Base-by-base conservation (phyloP, 2,888 invertebrate genomes). In the Macrophya annulata region DNA sequence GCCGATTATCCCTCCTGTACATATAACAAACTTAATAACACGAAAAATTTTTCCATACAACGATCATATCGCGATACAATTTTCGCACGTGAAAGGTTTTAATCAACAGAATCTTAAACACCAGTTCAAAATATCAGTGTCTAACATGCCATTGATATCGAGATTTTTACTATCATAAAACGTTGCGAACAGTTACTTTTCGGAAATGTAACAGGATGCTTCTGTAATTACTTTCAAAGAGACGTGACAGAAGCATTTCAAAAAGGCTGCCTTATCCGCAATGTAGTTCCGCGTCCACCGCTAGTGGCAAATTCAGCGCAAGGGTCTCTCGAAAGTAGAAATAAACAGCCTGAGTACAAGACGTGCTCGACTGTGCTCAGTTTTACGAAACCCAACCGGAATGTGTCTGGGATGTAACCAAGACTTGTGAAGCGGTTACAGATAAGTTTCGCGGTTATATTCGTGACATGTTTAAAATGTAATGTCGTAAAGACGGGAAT, bases 1-100 rank as follows among this genome's bases (percentile, higher is more conserved):
- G 25, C 55, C 77, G 55, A 55, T 77, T 55, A 79, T 40, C 79
- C 79, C 55, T 37, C 25, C 31, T n/a, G 10, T 37, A 15, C 8
- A 71, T 37, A 31, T n/a, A n/a, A 17, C n/a, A 15, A 21, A 43
- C 1, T 25, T 51, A 51, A 45, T 48, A 51, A 15, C 48, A 5
- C 12, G 3, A 9, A 12, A 25, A 25, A 4, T 10, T 25, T 62
- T 25, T 12, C 37, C 40, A 43, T 12, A 43, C n/a, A 9, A 21
- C 21, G 21, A 74, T 74, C 17, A 4, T 31, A 4, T 31, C 31
- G 31, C 31, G 31, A 31, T 31, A 31, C 31, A n/a, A n/a, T n/a
- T n/a, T n/a, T n/a, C n/a, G n/a, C n/a, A n/a, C n/a, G n/a, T n/a
- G n/a, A n/a, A n/a, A n/a, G n/a, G n/a, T n/a, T n/a, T n/a, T n/a